Evolutionary conservation across 2,797 vertebrate genomes (phyloP).

Genomic region (Bradypus variegatus): DNA sequence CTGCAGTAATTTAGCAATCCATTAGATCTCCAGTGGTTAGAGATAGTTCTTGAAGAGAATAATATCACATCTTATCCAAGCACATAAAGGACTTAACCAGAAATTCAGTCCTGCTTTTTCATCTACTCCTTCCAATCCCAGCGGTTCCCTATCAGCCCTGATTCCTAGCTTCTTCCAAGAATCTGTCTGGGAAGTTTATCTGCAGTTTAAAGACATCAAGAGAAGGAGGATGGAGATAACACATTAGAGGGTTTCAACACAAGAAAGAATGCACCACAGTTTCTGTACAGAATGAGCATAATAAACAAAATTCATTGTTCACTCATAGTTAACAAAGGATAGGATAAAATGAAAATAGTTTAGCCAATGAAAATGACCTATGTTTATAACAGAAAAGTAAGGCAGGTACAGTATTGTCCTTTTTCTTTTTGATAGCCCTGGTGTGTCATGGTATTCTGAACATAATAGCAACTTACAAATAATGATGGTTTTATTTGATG

Average conservation of each 20-base stretch:
- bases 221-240: not conserved
- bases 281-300: not conserved
- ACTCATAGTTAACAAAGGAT: not conserved
- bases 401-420: not conserved
- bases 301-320: not conserved
- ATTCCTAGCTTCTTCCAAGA: not conserved
- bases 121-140: not conserved
- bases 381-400: not conserved
- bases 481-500: not conserved
- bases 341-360: not conserved
- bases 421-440: not conserved
- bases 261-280: not conserved
- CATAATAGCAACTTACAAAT: not conserved
- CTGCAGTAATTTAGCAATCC: not conserved
- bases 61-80: not conserved
- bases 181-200: not conserved
- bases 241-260: not conserved
- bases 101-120: not conserved
- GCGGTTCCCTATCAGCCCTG: not conserved
- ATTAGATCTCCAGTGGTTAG: not conserved
- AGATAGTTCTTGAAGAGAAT: not conserved
- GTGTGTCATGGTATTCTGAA: not conserved
- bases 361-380: not conserved
- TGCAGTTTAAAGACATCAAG: not conserved
- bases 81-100: not conserved